Conservation (phyloP, 2,113 vertebrate species). For the Varanus komodoensis region DNA sequence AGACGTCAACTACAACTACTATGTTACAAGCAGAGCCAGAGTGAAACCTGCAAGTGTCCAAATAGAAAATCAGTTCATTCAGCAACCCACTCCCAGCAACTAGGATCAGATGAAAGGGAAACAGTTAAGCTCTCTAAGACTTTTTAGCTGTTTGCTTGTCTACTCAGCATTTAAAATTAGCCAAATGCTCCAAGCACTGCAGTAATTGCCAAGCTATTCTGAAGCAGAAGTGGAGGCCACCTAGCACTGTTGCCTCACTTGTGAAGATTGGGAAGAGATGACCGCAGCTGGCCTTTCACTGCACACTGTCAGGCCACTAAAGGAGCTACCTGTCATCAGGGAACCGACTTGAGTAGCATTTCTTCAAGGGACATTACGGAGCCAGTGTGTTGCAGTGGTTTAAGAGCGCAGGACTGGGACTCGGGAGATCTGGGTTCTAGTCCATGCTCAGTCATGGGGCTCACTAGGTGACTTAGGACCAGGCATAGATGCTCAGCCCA, state of each 20-base stretch:
- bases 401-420: too few species aligned
- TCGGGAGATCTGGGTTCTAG: too few species aligned
- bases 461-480: too few species aligned
- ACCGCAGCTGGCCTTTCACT: neutral
- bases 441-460: too few species aligned
- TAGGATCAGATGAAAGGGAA: neutral
- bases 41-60: neutral
- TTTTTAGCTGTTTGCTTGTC: conserved; percentile 16
- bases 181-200: neutral
- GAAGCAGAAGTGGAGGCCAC: neutral
- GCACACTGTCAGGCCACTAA: neutral
- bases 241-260: neutral
- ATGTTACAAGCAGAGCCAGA: neutral
- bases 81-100: neutral
- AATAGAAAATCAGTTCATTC: conserved; percentile 17
- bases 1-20: conserved; percentile 34
- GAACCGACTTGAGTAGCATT: neutral
- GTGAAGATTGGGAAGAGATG: neutral
- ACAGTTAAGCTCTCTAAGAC: neutral
- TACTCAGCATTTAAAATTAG: conserved; percentile 29
- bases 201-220: neutral
- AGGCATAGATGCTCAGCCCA: too few species aligned
- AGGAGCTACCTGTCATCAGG: neutral
- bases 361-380: neutral
- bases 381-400: too few species aligned